Evolutionary conservation across 1,140 invertebrate species (phyloP), one percentile per base, ranked within the genome.

Genomic region (Bicyclus anynana): DNA sequence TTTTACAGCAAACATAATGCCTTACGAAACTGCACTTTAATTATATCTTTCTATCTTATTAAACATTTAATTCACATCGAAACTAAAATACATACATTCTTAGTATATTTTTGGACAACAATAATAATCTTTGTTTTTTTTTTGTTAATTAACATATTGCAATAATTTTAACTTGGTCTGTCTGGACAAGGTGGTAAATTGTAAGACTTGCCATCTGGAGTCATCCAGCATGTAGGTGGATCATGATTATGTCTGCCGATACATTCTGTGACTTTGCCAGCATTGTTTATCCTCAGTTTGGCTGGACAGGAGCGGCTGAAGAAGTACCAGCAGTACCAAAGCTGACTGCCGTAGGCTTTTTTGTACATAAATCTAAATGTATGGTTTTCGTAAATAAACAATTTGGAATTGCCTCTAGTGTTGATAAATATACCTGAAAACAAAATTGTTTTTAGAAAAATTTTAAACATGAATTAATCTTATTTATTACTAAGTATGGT

Each of bases 351-450:
- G 71, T 85, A 88, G 23, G 83, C 85, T 40, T 85, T 86, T 52
- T 88, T 88, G 52, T 88, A 88, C 85, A 88, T 88, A 56, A 88
- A 88, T 59, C 85, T 71, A 67, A 87, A 88, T 72, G 85, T 88
- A 55, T 88, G 85, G 54, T 87, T 88, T 60, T 88, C 83, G 42
- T 88, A 88, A 52, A 88, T 88, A 55, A 85, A 88, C 27, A 88
- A 50, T 62, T 88, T 88, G 18, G 85, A 88, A 70, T 88, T 88
- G 6, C 85, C 85, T 67, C 85, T 79, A 51, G 85, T 88, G 53
- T 88, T 86, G 53, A 88, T 88, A 65, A 88, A 88, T 62, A 86
- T 88, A 68, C 85, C 85, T 88, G 77, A 61, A 84, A 86, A 55
- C 14, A 37, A 58, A 65, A 55, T 16, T 26, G 35, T 33, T 12